Evolutionary conservation across 2,113 vertebrate genomes (phyloP).

Genomic region (Pelusios castaneus): DNA sequence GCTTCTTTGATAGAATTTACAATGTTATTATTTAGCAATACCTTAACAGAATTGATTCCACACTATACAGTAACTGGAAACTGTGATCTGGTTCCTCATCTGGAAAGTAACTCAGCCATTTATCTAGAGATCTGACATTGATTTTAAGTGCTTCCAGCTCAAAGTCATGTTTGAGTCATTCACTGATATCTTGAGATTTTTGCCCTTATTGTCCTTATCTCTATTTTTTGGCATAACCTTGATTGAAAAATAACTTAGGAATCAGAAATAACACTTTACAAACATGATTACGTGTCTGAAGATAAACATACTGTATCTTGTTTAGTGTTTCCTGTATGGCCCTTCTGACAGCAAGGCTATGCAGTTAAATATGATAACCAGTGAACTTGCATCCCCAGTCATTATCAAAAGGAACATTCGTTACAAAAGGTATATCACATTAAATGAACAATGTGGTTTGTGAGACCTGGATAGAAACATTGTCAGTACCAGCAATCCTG

Average conservation of each 20-base stretch:
- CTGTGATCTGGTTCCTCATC: background rate
- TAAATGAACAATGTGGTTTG: constrained; percentile 41
- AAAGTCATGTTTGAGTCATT: background rate
- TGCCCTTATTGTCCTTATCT: background rate
- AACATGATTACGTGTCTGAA: background rate
- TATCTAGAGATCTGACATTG: background rate
- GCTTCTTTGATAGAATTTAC: background rate
- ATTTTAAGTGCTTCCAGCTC: background rate
- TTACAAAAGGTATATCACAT: constrained; percentile 39
- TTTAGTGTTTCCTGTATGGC: background rate
- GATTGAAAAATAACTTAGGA: background rate
- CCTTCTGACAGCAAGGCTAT: background rate
- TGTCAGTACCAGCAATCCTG: constrained; percentile 63
- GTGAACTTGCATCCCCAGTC: background rate
- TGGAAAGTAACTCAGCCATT: background rate
- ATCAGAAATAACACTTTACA: no score
- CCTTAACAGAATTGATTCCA: background rate
- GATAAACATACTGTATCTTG: background rate
- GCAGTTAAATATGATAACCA: background rate
- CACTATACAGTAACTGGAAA: background rate
- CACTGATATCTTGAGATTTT: background rate
- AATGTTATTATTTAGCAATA: background rate
- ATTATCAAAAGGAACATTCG: constrained; percentile 36
- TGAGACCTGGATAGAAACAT: constrained; percentile 37
- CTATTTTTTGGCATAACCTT: background rate